phyloP scores from a whole-genome alignment of 2,797 vertebrate genomes.

The Pyrocephalus nanus region DNA sequence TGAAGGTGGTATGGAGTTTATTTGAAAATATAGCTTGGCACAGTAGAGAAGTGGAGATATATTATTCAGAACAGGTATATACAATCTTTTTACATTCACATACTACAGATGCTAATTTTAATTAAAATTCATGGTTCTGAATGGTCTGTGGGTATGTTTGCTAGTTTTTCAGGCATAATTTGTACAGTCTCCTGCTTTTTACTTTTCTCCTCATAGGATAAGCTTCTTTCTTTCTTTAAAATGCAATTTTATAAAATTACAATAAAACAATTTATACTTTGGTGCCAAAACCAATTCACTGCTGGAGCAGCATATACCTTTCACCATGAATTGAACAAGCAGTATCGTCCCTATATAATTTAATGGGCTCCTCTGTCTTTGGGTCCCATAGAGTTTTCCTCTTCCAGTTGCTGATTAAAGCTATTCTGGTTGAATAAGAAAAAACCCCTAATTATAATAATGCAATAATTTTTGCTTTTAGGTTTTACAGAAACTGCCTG shows the following conservation, averaged over 20 bases:
- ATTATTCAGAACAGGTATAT: neutral
- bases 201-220: neutral
- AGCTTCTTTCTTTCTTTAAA: neutral
- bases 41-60: neutral
- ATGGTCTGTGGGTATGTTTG: neutral
- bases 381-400: neutral
- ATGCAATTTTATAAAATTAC: neutral
- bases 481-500: neutral
- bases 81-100: neutral
- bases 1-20: neutral
- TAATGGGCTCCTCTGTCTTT: neutral
- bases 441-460: neutral
- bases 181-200: neutral
- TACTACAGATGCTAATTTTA: neutral
- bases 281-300: neutral
- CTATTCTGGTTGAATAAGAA: neutral
- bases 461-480: slow-evolving; percentile 11
- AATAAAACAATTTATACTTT: neutral
- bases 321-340: neutral
- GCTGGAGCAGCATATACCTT: neutral
- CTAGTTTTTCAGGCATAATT: neutral
- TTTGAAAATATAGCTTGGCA: neutral
- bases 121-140: neutral
- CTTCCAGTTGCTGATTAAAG: slow-evolving; percentile 33
- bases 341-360: neutral